Base-by-base conservation (phyloP, 92 coral and sea anemone species). In the Parazoanthus atlanticus region DNA sequence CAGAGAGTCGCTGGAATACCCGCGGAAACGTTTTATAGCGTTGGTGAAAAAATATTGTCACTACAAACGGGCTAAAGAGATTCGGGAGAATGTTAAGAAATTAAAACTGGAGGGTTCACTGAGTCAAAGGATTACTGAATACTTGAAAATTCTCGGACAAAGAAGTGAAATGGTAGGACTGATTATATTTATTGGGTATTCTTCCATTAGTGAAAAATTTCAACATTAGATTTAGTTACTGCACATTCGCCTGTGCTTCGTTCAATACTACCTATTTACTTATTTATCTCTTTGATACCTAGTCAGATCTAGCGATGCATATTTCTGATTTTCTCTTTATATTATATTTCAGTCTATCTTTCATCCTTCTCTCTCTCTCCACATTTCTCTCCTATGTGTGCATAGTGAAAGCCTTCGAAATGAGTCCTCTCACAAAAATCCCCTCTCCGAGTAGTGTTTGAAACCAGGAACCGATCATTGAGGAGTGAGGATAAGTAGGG, bases 1-100 rank as follows among this genome's bases (percentile, higher is more conserved):
- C 64, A 91, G 93, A 81, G 93, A 97, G 72, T 93, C 99, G 9
- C 90, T 97, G 76, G 96, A 91, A 2, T 89, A 91, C 26, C 94
- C 99, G 29, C 94, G 92, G 13, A 91, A 88, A 38, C 96, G 98
- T 47, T 91, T 97, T 49, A 84, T 92, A 13, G 95, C 89, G 29
- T 41, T 97, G 56, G 98, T 95, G 21, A 89, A 91, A 84, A 95
- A 92, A 23, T 97, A 97, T 69, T 86, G 86, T 41, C 91, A 92
- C 75, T 91, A 88, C 81, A 91, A 91, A 33, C 93, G 92, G 74
- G 69, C 95, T 79, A 92, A 95, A 86, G 96, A 95, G 88, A 91
- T 97, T 71, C 90, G 94, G 58, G 94, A 94, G 64, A 92, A 92
- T 19, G 90, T 92, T 54, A 89, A 88, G 69, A 84, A 85, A 56